A percentile compares a stretch with the other conserved stretches of the same genome.
These are phyloP conservation scores for Subanguina moxae DNA, from an alignment of 1,140 invertebrate species.

Conservation along the genomic window DNA sequence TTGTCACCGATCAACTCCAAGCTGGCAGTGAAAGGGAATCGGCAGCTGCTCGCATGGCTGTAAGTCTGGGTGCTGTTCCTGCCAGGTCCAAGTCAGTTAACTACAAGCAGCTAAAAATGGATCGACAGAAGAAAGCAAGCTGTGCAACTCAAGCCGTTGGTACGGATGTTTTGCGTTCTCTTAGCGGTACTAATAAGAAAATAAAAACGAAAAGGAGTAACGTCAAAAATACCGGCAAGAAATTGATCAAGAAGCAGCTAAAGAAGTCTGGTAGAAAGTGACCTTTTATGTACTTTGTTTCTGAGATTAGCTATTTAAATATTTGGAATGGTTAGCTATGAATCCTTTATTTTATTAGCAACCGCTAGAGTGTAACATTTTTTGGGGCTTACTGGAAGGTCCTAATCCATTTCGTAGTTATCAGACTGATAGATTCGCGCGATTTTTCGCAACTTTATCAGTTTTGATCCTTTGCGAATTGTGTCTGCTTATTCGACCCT, in stretches of 20 bases:
- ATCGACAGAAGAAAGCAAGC: not conserved
- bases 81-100: not conserved
- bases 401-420: no score
- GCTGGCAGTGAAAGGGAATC: not conserved
- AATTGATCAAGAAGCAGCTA: not conserved
- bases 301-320: no score
- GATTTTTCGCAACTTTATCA: no score
- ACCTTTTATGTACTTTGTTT: not conserved
- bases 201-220: not conserved
- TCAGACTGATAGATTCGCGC: no score
- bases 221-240: not conserved
- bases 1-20: not conserved
- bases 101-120: slow-evolving; percentile 13
- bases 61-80: slow-evolving; percentile 2
- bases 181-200: not conserved
- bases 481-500: no score
- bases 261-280: not conserved
- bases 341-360: no score
- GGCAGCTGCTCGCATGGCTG: slow-evolving; percentile 3
- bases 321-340: no score
- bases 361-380: no score
- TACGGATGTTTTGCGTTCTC: not conserved
- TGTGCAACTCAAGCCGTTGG: not conserved
- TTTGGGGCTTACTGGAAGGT: no score
- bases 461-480: no score